Evolutionary conservation across 2,888 invertebrate species (phyloP), one percentile per base, ranked within the genome.

Genomic region (Campopleginae sp.): DNA sequence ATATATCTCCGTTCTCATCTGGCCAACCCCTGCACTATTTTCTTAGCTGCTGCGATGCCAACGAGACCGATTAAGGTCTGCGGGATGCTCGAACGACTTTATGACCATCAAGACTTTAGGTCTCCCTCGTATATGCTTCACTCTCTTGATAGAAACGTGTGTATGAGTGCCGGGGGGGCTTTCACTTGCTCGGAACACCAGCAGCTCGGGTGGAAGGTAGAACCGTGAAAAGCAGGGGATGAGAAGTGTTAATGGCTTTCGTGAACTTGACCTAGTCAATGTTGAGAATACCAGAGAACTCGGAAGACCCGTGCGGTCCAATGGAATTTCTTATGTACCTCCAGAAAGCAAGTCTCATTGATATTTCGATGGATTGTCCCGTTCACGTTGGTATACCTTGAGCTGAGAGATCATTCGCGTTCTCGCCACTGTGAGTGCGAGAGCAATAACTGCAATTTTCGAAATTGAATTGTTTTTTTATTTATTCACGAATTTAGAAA

Each of bases 241-340:
- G 51, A 27, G 33, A 90, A 90, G 88, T 90, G 90, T 91, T 90
- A 90, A 91, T 91, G 90, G 89, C 90, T 92, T 89, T 87, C 78
- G 88, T 89, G 90, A 90, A 90, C 90, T 89, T 91, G 90, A 90
- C 89, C 89, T 87, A 87, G 85, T 31, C 70, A 75, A 75, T 44
- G 51, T 75, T 66, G 75, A 74, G 68, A 23, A 14, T 44, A 46
- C 19, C 33, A 46, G 48, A 63, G 44, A 61, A 76, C 46, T 31
- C n/a, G 46, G 7, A 68, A 68, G 31, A 51, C 48, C 5, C 31
- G 31, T 61, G n/a, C n/a, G 14, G n/a, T 58, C 58, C 14, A 27
- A 14, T 14, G 23, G 58, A 27, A 27, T 27, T 27, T 27, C 58
- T 58, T 12, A 27, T 27, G 6, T 4, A 14, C 14, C 58, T 14